Conservation (phyloP, 2,797 vertebrate species). For the Poeciliopsis paucimaculata region DNA sequence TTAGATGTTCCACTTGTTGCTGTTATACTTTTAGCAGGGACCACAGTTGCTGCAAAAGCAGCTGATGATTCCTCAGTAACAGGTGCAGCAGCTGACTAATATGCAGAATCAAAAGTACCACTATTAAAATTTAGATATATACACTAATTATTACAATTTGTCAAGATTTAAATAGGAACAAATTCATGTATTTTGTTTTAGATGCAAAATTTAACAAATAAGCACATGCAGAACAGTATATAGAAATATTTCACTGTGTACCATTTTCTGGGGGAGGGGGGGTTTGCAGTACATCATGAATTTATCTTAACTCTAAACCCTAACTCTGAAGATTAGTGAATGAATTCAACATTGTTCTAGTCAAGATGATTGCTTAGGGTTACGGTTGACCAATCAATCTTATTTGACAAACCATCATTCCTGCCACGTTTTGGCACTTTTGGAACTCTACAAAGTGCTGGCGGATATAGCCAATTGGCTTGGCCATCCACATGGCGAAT, state of each 20-base stretch:
- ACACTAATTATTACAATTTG: too few relatives aligned
- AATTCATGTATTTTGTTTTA: neutral
- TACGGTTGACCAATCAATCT: neutral
- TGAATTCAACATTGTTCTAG: neutral
- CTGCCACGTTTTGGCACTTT: neutral
- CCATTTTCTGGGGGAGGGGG: neutral
- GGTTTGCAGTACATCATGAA: neutral
- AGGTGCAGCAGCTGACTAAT: conserved; percentile 7
- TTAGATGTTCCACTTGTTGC: neutral
- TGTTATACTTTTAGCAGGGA: neutral
- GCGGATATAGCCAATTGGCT: neutral
- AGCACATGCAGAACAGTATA: neutral
- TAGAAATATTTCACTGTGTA: neutral
- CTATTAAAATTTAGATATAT: conserved; percentile 10
- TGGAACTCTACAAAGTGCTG: neutral
- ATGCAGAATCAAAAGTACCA: neutral
- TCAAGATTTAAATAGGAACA: too few relatives aligned
- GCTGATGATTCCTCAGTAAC: conserved; percentile 11
- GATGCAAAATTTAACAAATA: neutral
- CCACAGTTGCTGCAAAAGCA: conserved; percentile 6
- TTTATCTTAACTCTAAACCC: neutral
- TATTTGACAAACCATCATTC: neutral
- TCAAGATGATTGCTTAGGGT: neutral
- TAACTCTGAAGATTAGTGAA: neutral
- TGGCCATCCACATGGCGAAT: neutral